Conservation (phyloP, 2,797 vertebrate species). For the Spinus pinus region DNA sequence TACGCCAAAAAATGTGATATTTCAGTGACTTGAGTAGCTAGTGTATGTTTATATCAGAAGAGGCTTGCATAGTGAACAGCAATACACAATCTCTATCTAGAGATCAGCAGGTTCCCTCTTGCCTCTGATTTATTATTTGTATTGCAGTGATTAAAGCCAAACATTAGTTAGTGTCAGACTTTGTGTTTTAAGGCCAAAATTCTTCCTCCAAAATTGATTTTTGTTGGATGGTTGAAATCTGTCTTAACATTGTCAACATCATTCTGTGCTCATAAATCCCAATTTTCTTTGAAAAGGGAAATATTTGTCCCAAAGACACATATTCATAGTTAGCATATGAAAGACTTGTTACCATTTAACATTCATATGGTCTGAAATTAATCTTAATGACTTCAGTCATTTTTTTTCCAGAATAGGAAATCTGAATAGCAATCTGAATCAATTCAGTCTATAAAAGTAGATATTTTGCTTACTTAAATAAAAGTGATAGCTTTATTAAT, state of each 20-base stretch:
- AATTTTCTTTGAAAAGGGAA: background rate
- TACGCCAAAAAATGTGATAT: background rate
- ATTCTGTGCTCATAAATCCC: background rate
- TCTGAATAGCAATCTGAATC: background rate
- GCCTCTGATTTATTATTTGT: background rate
- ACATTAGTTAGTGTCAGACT: background rate
- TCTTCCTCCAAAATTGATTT: background rate
- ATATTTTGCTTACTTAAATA: background rate
- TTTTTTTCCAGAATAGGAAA: background rate
- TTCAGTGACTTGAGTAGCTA: background rate
- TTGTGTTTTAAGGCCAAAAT: background rate
- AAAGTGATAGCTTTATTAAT: background rate
- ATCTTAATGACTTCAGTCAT: background rate
- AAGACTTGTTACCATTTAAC: background rate
- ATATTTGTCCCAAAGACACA: background rate
- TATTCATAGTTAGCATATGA: background rate
- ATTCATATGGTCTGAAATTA: background rate
- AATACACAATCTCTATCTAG: background rate
- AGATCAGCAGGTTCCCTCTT: background rate
- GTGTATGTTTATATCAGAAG: background rate
- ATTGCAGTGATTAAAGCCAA: background rate
- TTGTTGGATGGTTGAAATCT: background rate
- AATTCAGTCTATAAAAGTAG: background rate
- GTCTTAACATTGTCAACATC: background rate
- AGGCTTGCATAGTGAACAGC: background rate